A percentile compares a stretch with the other conserved stretches of the same genome.
Evolutionary conservation across 2,797 vertebrate genomes (phyloP).

Genomic region (Argyrosomus regius): DNA sequence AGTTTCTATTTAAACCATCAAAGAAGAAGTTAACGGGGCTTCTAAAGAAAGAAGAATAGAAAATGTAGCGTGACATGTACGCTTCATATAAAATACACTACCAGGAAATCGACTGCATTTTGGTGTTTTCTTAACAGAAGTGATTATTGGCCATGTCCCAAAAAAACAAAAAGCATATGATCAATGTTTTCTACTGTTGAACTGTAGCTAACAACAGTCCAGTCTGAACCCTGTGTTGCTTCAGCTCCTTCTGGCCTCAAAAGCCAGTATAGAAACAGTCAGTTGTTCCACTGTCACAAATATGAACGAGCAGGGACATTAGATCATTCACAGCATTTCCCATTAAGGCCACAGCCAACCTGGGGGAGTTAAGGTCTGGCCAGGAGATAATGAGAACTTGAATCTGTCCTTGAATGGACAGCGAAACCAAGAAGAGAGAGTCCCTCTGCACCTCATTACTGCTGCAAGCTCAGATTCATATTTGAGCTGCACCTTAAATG

Average conservation of each 20-base stretch:
- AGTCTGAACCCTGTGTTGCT: slow-evolving; percentile 24
- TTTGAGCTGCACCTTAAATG: slow-evolving; percentile 39
- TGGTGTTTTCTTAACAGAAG: slow-evolving; percentile 2
- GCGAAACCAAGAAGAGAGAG: slow-evolving; percentile 31
- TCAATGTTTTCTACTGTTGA: background rate
- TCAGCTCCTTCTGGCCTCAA: slow-evolving; percentile 41
- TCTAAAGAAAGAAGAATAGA: slow-evolving; percentile 19
- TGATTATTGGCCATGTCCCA: slow-evolving; percentile 14
- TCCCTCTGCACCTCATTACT: slow-evolving; percentile 58
- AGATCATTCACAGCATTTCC: slow-evolving; percentile 64
- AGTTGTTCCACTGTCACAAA: slow-evolving; percentile 63
- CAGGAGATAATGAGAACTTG: slow-evolving; percentile 50
- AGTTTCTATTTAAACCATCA: slow-evolving; percentile 10
- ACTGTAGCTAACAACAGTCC: slow-evolving; percentile 1
- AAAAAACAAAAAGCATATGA: background rate
- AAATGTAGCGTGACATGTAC: background rate
- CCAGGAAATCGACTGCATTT: background rate
- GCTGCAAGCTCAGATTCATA: slow-evolving; percentile 18
- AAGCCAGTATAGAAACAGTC: slow-evolving; percentile 39
- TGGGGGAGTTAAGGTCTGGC: slow-evolving; percentile 45
- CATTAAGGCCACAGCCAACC: slow-evolving; percentile 53
- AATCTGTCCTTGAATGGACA: slow-evolving; percentile 50
- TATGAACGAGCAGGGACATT: slow-evolving; percentile 39
- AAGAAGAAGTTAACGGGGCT: background rate
- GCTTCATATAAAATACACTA: background rate